Evolutionary conservation across 92 coral and sea anemone genomes (phyloP).

Genomic region (Epizoanthus illoricatus): DNA sequence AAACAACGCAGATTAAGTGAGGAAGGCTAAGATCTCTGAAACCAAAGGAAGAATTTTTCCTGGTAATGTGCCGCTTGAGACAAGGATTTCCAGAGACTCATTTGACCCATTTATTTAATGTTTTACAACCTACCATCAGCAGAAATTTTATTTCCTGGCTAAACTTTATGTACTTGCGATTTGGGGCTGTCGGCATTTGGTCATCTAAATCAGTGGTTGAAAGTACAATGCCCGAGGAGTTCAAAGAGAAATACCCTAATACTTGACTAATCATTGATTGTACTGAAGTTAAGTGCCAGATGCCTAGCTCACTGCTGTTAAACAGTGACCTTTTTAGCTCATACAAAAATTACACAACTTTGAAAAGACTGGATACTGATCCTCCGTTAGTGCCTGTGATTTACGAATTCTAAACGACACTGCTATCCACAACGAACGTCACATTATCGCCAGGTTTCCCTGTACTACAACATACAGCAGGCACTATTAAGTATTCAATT

Average conservation of each 20-base stretch:
- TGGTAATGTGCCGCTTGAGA: slow-evolving; percentile 30
- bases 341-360: slow-evolving; percentile 32
- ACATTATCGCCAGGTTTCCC: background rate
- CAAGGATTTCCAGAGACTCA: slow-evolving; percentile 22
- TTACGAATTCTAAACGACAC: background rate
- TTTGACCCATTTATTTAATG: slow-evolving; percentile 31
- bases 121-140: slow-evolving; percentile 26
- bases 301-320: slow-evolving; percentile 47
- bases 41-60: slow-evolving; percentile 10
- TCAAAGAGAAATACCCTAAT: slow-evolving; percentile 32
- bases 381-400: background rate
- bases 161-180: slow-evolving; percentile 23
- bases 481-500: too few species aligned
- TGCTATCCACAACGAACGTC: background rate
- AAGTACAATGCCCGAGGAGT: slow-evolving; percentile 47
- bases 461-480: too few species aligned
- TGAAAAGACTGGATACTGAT: slow-evolving; percentile 20
- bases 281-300: slow-evolving; percentile 46
- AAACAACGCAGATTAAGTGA: background rate
- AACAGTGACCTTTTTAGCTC: slow-evolving; percentile 32
- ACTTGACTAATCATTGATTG: slow-evolving; percentile 46
- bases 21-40: background rate
- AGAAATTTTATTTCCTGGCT: slow-evolving; percentile 38
- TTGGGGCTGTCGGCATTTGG: slow-evolving; percentile 10
- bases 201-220: slow-evolving; percentile 18